A percentile compares a stretch with the other conserved stretches of the same genome.
Conservation (phyloP, 2,797 vertebrate genomes). For the Apogon hyalosoma region DNA sequence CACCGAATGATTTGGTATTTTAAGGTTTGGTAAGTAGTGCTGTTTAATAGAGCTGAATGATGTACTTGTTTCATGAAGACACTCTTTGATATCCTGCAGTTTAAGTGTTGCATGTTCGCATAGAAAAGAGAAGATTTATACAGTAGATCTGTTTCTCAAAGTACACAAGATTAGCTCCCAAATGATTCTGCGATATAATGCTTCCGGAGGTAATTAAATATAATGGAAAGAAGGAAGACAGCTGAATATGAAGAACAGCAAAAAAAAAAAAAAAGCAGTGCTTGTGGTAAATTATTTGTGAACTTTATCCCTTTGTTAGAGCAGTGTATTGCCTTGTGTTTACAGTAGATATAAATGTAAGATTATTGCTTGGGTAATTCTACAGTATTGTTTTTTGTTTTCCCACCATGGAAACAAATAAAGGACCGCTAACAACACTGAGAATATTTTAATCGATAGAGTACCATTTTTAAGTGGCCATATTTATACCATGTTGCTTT, state of each 20-base stretch:
- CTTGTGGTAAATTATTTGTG: not conserved
- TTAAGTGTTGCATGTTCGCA: not conserved
- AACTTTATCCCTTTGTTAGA: not conserved
- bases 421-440: slow-evolving; percentile 5
- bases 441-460: slow-evolving; percentile 30
- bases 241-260: not conserved
- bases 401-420: slow-evolving; percentile 7
- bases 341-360: not conserved
- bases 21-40: slow-evolving; percentile 8
- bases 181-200: not conserved
- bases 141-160: not conserved
- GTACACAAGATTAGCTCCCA: not conserved
- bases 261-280: not conserved
- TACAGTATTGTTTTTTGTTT: slow-evolving; percentile 9
- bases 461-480: slow-evolving; percentile 25
- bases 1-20: not conserved
- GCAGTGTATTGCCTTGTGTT: not conserved
- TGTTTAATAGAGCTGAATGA: not conserved
- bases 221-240: not conserved
- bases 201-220: not conserved
- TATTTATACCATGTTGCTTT: slow-evolving; percentile 31
- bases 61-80: not conserved
- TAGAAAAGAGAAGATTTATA: not conserved
- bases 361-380: slow-evolving; percentile 1
- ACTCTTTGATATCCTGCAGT: not conserved